Evolutionary conservation across 2,797 vertebrate genomes (phyloP), one percentile per base, ranked within the genome.

Genomic region (Cuniculus paca): DNA sequence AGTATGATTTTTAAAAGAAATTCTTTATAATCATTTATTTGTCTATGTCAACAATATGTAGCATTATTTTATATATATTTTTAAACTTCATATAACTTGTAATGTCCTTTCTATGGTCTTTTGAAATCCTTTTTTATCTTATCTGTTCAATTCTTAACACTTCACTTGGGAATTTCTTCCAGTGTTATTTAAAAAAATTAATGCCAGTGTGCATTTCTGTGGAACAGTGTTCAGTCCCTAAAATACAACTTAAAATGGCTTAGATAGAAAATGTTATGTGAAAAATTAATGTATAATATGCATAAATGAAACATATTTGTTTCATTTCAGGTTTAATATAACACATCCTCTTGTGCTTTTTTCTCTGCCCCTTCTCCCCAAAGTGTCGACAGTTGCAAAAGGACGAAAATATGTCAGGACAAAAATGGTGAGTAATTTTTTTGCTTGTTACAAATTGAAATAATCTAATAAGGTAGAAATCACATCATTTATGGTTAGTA

Each of bases 341-440:
- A 95, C 56, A 78, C 97, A 90, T 52, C 86, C 39, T 94, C 93
- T 94, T 75, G 75, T 97, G 92, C n/a, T 88, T 95, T 95, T 93
- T 96, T 94, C 72, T 85, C 91, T 94, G 77, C 16, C 80, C 77
- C 45, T 94, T 96, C 78, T 95, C 77, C 89, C 93, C 72, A 95
- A 90, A 95, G 95, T 79, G 91, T 78, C 94, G 95, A 50, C 85
- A 91, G 7, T 97, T 94, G 95, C 94, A 98, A 97, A 96, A 61
- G 86, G 87, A 91, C 89, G 94, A 95, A 98, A 98, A 93, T 74
- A 99, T 99, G 99, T 98, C 99, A 92, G 97, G 98, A 95, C 98
- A 99, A 95, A 99, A 98, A 95, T 99, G 99, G 98, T 99, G 98
- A 98, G 98, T 98, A 97, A 34, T 52, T 84, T 80, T n/a, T 74